Evolutionary conservation across 2,888 invertebrate species (phyloP), one percentile per base, ranked within the genome.

Genomic region (Oligia strigilis): DNA sequence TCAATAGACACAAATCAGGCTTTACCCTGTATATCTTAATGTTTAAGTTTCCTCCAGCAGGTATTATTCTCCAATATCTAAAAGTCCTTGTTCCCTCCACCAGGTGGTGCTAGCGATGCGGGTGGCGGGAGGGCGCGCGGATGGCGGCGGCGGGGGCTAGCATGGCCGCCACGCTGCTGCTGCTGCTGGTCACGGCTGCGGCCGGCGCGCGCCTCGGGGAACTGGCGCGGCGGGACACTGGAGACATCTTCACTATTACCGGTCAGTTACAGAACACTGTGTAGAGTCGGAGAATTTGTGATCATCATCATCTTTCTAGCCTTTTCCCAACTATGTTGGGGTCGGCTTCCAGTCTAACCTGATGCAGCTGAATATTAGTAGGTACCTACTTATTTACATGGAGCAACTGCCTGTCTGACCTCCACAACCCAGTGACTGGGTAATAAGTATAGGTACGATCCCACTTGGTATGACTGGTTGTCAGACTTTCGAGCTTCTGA

Each of bases 1-100:
- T 99, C 98, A 98, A 99, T 99, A 98, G 98, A 99, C 99, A 99
- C 99, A 13, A 49, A 49, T 46, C 13, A 13, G 55, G 55, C 55
- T 55, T 19, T 19, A 55, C 55, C 55, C 55, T 19, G 8, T 55
- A 13, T n/a, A 58, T 9, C 58, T 58, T 58, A 58, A 67, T 67
- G 23, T 43, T 66, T 13, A 4, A 43, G 55, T 23, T 23, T 74
- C 17, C 5, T 60, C 19, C 29, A 17, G 23, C 11, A 11, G 40
- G 8, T 43, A 0, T 13, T 19, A 29, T 62, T 66, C 14, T 46
- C 19, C 46, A 49, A 55, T 67, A 40, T 46, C 8, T 23, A 19
- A 17, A 80, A 36, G 5, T 46, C 11, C 0, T 58, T 82, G 71
- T 81, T 86, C 62, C 81, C 77, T 83, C 17, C 65, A 60, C 11